Percentiles rank a stretch among this genome's conserved stretches.
These are phyloP conservation scores for Asteroscopus sphinx DNA, from an alignment of 2,888 invertebrate genomes.

Conservation along the genomic window DNA sequence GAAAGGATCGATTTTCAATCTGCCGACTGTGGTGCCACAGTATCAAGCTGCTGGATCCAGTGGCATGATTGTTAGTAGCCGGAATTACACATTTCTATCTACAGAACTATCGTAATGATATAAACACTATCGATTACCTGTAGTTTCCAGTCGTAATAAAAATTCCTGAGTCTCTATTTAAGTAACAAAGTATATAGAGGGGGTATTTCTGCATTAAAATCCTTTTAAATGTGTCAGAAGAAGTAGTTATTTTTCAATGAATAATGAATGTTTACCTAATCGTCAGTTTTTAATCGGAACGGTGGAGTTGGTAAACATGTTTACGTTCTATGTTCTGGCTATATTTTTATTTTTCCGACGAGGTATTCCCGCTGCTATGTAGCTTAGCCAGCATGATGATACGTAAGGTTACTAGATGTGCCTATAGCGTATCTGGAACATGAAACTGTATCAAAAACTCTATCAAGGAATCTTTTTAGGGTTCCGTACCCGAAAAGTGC, in stretches of 20 bases:
- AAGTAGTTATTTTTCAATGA: slow-evolving; percentile 58
- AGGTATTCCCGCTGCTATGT: slow-evolving; percentile 79
- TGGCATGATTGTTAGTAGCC: no score
- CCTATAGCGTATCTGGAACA: neutral
- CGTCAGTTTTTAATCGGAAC: slow-evolving; percentile 81
- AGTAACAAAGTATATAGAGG: slow-evolving; percentile 13
- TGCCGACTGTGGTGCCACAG: no score
- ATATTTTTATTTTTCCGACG: slow-evolving; percentile 84
- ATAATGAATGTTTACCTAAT: slow-evolving; percentile 73
- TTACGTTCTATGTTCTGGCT: slow-evolving; percentile 80
- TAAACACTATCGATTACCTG: neutral
- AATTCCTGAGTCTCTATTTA: neutral
- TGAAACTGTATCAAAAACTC: neutral
- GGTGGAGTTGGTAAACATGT: slow-evolving; percentile 84
- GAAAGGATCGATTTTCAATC: no score
- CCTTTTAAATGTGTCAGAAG: slow-evolving; percentile 24
- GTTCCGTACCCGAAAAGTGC: no score
- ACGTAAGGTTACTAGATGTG: slow-evolving; percentile 66
- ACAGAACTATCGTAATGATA: no score
- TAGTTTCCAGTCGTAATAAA: no score
- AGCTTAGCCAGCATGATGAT: slow-evolving; percentile 70
- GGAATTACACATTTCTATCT: no score
- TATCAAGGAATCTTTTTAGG: no score
- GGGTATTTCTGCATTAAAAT: slow-evolving; percentile 18
- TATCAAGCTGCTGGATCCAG: no score